A percentile compares a stretch with the other conserved stretches of the same genome.
Conservation (phyloP, 2,113 vertebrate species). For the Equus quagga region DNA sequence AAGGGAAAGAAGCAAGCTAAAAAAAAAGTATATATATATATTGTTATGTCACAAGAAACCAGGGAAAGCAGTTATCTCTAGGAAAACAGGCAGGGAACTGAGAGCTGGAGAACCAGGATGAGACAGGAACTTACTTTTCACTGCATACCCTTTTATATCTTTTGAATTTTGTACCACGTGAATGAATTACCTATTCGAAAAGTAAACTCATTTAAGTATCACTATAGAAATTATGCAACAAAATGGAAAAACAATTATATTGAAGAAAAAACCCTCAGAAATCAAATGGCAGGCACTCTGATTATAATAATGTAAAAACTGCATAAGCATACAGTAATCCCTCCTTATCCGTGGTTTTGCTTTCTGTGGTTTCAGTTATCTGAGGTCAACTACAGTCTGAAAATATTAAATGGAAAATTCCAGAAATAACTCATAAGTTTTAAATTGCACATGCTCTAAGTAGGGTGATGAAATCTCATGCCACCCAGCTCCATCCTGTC, state of each 20-base stretch:
- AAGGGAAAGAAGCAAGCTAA: neutral
- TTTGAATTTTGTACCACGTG: neutral
- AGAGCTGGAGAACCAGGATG: too few relatives aligned
- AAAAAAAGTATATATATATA: neutral
- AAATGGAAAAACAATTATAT: neutral
- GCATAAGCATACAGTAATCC: neutral
- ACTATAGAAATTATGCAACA: constrained; percentile 15
- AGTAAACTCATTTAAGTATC: neutral
- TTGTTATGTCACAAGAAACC: neutral
- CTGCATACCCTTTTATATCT: neutral
- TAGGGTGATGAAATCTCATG: too few relatives aligned
- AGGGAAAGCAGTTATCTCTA: neutral
- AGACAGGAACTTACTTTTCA: neutral
- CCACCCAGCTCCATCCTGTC: too few relatives aligned
- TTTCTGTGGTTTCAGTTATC: too few relatives aligned
- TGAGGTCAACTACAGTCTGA: too few relatives aligned
- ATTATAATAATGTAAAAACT: constrained; percentile 10
- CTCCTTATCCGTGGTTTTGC: too few relatives aligned
- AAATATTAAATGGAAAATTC: too few relatives aligned
- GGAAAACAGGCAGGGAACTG: neutral
- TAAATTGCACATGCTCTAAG: too few relatives aligned
- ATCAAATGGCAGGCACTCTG: neutral
- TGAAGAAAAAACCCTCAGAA: neutral
- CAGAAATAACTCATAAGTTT: too few relatives aligned
- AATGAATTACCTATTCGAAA: constrained; percentile 46